Evolutionary conservation across 2,113 vertebrate species (phyloP).

Genomic region (Brienomyrus brachyistius): DNA sequence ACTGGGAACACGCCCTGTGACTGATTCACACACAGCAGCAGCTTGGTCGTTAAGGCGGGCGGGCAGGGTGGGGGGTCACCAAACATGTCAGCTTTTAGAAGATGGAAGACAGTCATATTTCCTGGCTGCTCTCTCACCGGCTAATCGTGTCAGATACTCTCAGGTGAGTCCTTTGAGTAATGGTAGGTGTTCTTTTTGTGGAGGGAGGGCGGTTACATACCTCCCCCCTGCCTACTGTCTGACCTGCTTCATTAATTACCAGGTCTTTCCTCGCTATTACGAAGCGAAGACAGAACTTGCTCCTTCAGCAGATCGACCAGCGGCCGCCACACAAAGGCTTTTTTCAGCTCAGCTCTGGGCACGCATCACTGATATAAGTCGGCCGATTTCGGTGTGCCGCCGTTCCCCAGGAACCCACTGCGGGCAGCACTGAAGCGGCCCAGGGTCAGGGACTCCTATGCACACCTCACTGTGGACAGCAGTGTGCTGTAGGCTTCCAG

Average conservation of each 20-base stretch:
- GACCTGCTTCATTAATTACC: neutral
- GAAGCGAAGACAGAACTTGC: neutral
- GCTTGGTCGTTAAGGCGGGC: neutral
- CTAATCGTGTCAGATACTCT: neutral
- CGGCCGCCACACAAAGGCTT: constrained; percentile 1
- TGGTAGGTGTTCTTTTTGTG: neutral
- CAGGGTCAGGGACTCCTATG: neutral
- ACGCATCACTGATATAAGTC: neutral
- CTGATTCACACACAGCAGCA: neutral
- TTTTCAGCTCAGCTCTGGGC: neutral
- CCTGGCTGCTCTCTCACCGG: neutral
- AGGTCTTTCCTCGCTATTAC: neutral
- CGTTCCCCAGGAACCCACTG: neutral
- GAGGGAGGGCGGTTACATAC: neutral
- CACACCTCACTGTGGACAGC: neutral
- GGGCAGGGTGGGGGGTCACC: neutral
- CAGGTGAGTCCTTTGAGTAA: neutral
- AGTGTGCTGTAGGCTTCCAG: neutral
- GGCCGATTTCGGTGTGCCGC: neutral
- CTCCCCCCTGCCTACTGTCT: neutral
- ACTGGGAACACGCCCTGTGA: constrained; percentile 2
- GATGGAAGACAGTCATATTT: neutral
- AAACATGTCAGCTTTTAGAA: neutral
- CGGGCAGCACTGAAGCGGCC: neutral
- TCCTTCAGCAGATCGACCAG: neutral